These are phyloP conservation scores for Callyntrura sp. DNA, from an alignment of 2,888 invertebrate genomes.

Conservation along the genomic window DNA sequence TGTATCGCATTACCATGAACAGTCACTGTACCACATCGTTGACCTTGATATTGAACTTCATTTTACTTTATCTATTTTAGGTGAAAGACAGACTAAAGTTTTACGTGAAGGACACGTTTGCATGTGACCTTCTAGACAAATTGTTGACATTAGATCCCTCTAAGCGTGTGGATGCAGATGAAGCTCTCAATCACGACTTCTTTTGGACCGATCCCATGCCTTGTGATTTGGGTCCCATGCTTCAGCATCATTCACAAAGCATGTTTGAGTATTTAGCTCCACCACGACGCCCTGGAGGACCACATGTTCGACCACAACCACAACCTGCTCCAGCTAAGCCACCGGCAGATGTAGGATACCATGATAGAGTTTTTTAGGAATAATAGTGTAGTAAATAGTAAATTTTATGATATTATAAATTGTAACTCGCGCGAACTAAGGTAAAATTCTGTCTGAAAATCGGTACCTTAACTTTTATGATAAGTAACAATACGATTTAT, in stretches of 20 bases:
- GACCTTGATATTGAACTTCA: no score
- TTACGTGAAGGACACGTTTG: conserved; percentile 96
- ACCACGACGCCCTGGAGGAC: conserved; percentile 86
- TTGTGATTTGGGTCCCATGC: conserved; percentile 95
- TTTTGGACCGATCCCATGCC: conserved; percentile 99
- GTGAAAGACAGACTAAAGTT: conserved; percentile 93
- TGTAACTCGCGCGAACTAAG: no score
- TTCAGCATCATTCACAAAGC: conserved; percentile 95
- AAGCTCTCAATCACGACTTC: conserved; percentile 98
- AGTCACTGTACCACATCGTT: no score
- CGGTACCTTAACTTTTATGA: not conserved
- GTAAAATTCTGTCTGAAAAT: not conserved
- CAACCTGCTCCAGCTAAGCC: conserved; percentile 76
- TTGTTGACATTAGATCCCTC: conserved; percentile 96
- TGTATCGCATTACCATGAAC: no score
- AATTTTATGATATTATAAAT: conserved; percentile 6
- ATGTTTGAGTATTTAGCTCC: conserved; percentile 98
- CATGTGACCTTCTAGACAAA: conserved; percentile 97
- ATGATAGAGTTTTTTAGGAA: conserved; percentile 82
- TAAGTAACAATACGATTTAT: not conserved
- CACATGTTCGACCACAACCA: conserved; percentile 75
- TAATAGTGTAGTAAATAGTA: no score
- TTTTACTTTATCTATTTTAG: conserved; percentile 84
- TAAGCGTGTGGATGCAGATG: conserved; percentile 94
- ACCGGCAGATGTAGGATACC: conserved; percentile 81